Evolutionary conservation across 2,888 invertebrate genomes (phyloP), one percentile per base, ranked within the genome.

Genomic region (Tryphoninae sp.): DNA sequence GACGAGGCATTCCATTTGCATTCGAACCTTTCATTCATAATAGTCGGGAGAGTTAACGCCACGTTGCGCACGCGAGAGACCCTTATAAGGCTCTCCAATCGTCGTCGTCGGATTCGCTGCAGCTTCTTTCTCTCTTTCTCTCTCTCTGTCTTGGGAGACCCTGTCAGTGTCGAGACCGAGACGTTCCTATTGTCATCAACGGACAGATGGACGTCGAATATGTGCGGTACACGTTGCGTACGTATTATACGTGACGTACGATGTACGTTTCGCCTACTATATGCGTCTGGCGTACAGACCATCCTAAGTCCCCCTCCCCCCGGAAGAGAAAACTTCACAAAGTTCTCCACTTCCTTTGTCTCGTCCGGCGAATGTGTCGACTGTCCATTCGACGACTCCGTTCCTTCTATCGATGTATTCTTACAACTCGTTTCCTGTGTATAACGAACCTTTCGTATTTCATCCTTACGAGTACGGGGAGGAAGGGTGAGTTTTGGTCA

Each of bases 151-250:
- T 33, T 6, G 33, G 83, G 64, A 86, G 83, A 62, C 51, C 33
- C 87, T 88, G 88, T 88, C 89, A 88, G 86, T 84, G 86, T 88
- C 84, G 71, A 71, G 64, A 68, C 65, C 19, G 59, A 71, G 68
- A 79, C 78, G 42, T 4, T 71, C 86, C 86, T 87, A 91, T 91
- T 91, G 91, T 90, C 89, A 88, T 87, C 89, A 64, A 53, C 73
- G 11, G 89, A 89, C 90, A 90, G 88, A 90, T 90, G 90, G 89
- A 90, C 89, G 86, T 89, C 89, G 89, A 89, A 89, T 33, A 33
- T 89, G 89, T 88, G 84, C 88, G 87, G 87, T 89, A 89, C 89
- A 89, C 89, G 89, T 88, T 87, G 87, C 88, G 88, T 88, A 87
- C 85, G 83, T 84, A 84, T 85, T 83, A 83, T 83, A 81, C 84